Evolutionary conservation across 2,113 vertebrate species (phyloP).

Genomic region (Varanus salvator): DNA sequence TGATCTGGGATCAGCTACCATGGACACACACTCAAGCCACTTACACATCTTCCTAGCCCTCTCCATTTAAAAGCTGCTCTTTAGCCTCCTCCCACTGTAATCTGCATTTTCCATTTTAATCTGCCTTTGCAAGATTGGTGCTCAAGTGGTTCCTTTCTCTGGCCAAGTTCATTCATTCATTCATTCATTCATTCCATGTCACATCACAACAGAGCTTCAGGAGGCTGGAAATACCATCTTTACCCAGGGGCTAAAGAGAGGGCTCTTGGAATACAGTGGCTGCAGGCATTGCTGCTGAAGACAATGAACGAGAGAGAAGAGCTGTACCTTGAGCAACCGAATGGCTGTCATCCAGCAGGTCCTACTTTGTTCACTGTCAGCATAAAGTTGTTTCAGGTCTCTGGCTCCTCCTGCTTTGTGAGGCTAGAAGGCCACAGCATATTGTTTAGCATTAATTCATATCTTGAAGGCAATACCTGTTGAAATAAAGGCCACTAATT

Average conservation of each 20-base stretch:
- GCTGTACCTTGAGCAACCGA: conserved; percentile 94
- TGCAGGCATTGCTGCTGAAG: background rate
- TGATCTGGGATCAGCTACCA: background rate
- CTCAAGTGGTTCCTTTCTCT: background rate
- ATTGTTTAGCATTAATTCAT: conserved; percentile 87
- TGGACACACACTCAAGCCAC: background rate
- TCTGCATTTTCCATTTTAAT: too few species aligned
- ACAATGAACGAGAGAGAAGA: background rate
- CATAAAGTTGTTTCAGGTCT: conserved; percentile 96
- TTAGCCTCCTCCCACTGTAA: background rate
- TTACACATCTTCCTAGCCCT: background rate
- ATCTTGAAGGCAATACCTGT: conserved; percentile 86
- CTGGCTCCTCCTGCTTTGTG: conserved; percentile 88
- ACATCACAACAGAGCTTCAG: background rate
- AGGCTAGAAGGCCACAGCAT: conserved; percentile 90
- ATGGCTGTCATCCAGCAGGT: conserved; percentile 97
- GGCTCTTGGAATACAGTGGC: background rate
- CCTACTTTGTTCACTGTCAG: conserved; percentile 93
- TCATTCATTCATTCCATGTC: background rate
- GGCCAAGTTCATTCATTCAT: too few species aligned
- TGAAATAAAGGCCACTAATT: conserved; percentile 89
- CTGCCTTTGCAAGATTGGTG: too few species aligned
- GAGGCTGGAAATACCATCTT: background rate
- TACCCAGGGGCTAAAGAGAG: background rate
- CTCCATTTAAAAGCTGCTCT: background rate